A percentile compares a stretch with the other conserved stretches of the same genome.
Conservation (phyloP, 2,113 vertebrate species). For the Glaucidium brasilianum region DNA sequence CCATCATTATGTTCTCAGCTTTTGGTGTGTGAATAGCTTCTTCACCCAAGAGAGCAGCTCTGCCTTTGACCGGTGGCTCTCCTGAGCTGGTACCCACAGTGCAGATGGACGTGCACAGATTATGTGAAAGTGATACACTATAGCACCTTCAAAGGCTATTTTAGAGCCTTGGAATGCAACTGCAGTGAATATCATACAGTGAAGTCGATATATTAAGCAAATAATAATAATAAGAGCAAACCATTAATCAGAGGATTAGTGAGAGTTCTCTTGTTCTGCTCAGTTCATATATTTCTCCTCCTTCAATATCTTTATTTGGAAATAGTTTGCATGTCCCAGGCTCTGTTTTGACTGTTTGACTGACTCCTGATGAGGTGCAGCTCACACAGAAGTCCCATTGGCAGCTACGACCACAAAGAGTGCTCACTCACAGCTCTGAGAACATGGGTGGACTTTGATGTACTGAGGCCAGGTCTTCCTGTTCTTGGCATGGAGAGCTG, state of each 20-base stretch:
- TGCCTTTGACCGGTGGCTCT: accelerated
- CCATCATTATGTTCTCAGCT: neutral
- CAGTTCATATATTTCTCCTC: neutral
- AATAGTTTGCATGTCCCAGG: neutral
- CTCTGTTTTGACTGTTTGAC: neutral
- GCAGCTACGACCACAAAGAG: neutral
- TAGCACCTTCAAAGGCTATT: neutral
- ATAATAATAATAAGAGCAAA: neutral
- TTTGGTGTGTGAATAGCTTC: neutral
- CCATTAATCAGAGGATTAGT: neutral
- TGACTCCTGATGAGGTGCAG: neutral
- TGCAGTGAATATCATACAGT: neutral
- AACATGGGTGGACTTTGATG: neutral
- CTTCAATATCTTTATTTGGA: neutral
- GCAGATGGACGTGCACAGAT: neutral
- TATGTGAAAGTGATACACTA: neutral
- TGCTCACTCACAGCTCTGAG: neutral
- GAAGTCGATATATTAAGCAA: neutral
- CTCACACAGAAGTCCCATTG: neutral
- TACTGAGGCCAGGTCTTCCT: neutral
- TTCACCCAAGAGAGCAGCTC: neutral
- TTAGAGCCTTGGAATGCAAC: neutral
- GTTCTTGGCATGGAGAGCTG: neutral
- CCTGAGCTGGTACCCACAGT: neutral
- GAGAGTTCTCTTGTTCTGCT: neutral